These are phyloP conservation scores for Oxystoma pomonae DNA, from an alignment of 2,888 invertebrate genomes.

Conservation along the genomic window DNA sequence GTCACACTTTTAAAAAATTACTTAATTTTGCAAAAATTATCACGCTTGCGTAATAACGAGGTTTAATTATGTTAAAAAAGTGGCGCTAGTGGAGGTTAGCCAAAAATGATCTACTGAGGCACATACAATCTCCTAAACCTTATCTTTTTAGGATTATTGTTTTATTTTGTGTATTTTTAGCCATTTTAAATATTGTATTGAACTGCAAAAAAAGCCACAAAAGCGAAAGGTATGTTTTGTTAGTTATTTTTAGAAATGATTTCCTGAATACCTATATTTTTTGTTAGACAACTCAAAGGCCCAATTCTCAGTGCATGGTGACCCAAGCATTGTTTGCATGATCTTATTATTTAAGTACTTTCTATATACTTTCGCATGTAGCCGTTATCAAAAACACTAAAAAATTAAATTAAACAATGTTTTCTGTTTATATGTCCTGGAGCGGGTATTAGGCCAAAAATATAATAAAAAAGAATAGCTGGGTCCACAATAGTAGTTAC, in stretches of 20 bases:
- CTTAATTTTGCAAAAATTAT: too few relatives aligned
- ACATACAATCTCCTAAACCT: too few relatives aligned
- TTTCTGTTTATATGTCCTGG: background rate
- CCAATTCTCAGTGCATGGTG: background rate
- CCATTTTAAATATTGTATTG: background rate
- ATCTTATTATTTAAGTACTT: background rate
- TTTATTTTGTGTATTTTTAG: background rate
- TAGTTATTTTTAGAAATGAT: background rate
- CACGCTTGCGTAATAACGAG: too few relatives aligned
- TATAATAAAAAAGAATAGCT: background rate
- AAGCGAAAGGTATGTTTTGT: background rate
- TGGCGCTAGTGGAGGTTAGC: too few relatives aligned
- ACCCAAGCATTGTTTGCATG: background rate
- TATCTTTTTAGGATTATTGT: background rate
- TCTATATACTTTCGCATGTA: background rate
- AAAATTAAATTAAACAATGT: too few relatives aligned
- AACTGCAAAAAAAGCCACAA: background rate
- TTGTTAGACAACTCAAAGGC: background rate
- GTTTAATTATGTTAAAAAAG: too few relatives aligned
- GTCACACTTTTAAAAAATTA: too few relatives aligned
- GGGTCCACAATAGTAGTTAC: background rate
- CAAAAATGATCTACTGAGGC: too few relatives aligned
- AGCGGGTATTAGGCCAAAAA: background rate
- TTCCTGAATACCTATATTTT: background rate
- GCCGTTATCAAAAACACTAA: background rate